Evolutionary conservation across 2,797 vertebrate species (phyloP).

Genomic region (Dendrocincla fuliginosa): DNA sequence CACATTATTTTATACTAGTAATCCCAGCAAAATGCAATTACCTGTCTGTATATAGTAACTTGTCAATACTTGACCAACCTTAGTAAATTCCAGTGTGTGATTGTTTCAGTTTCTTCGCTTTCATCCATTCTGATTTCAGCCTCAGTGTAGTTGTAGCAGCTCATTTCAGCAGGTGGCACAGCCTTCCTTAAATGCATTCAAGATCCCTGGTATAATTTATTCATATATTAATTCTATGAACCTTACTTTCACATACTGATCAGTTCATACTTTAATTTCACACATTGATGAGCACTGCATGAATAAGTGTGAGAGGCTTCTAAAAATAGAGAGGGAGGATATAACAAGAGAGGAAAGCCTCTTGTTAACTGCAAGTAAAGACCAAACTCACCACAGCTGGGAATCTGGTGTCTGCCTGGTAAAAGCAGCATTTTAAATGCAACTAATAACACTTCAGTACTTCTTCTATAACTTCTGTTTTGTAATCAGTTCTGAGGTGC

Average conservation of each 20-base stretch:
- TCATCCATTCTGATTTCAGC: background rate
- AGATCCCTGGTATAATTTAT: conserved; percentile 16
- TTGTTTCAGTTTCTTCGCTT: background rate
- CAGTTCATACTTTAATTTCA: conserved; percentile 44
- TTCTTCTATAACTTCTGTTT: background rate
- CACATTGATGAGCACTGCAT: background rate
- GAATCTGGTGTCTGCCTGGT: background rate
- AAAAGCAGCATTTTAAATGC: background rate
- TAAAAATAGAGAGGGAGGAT: conserved; percentile 3
- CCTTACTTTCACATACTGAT: conserved; percentile 6
- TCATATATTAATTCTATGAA: conserved; percentile 31
- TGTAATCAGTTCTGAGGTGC: background rate
- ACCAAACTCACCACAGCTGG: background rate
- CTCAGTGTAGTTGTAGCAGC: background rate
- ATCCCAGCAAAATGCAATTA: background rate
- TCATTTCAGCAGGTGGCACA: background rate
- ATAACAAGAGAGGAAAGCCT: background rate
- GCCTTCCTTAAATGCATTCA: background rate
- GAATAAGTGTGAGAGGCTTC: background rate
- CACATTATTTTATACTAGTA: background rate
- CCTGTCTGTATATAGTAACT: background rate
- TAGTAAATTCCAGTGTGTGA: background rate
- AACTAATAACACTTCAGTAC: background rate
- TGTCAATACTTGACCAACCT: background rate
- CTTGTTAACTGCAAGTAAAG: background rate